Conservation (phyloP, 92 coral and sea anemone species). For the Porites evermanni region DNA sequence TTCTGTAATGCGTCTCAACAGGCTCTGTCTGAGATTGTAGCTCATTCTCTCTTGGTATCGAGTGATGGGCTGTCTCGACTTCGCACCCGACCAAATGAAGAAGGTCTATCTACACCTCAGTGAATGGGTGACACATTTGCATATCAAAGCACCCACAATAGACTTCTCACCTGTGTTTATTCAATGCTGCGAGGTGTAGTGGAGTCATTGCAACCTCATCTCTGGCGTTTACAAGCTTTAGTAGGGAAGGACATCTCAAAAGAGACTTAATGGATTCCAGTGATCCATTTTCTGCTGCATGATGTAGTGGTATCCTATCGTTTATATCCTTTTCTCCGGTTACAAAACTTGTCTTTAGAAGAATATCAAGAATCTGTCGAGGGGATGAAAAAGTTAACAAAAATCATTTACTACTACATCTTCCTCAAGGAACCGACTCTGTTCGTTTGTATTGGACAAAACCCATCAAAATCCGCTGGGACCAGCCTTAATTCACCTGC, state of each 20-base stretch:
- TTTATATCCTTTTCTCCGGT: slow-evolving; percentile 45
- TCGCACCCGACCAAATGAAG: too few species aligned
- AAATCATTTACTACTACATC: too few species aligned
- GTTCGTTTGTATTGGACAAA: too few species aligned
- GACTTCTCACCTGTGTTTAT: slow-evolving; percentile 68
- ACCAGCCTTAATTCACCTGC: too few species aligned
- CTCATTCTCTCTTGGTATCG: too few species aligned
- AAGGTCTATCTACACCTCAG: too few species aligned
- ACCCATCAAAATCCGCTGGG: too few species aligned
- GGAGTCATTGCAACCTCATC: slow-evolving; percentile 70
- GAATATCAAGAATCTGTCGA: slow-evolving; percentile 63
- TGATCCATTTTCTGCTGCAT: slow-evolving; percentile 71
- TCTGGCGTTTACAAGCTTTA: slow-evolving; percentile 27
- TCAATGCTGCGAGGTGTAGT: slow-evolving; percentile 75
- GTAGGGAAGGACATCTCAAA: slow-evolving; percentile 28
- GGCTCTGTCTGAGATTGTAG: too few species aligned
- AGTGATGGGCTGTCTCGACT: too few species aligned
- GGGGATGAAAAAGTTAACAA: not conserved
- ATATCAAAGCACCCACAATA: not conserved
- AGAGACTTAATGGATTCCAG: slow-evolving; percentile 63
- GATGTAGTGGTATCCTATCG: slow-evolving; percentile 75
- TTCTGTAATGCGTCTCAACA: too few species aligned
- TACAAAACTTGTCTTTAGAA: slow-evolving; percentile 28
- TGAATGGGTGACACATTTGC: too few species aligned
- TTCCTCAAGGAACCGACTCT: too few species aligned